A percentile compares a stretch with the other conserved stretches of the same genome.
Evolutionary conservation across 1,140 invertebrate species (phyloP).

Genomic region (Micrasema longulum): DNA sequence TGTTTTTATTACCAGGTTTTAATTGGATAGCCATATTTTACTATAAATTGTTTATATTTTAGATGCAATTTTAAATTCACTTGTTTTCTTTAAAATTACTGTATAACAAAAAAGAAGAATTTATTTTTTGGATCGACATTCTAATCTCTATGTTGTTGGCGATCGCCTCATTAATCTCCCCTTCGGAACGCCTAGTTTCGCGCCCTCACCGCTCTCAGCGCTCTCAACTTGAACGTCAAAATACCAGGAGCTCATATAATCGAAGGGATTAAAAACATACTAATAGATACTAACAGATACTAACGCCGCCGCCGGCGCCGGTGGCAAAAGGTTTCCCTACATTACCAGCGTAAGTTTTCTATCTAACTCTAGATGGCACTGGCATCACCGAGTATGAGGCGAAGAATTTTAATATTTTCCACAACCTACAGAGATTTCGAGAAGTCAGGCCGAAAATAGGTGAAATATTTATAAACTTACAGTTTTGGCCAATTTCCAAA

Average conservation of each 20-base stretch:
- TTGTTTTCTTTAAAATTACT: too few species aligned
- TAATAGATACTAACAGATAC: not conserved
- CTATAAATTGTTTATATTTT: too few species aligned
- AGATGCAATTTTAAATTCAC: too few species aligned
- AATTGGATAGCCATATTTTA: too few species aligned
- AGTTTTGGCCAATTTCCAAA: constrained; percentile 44
- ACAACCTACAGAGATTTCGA: constrained; percentile 39
- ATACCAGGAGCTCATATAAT: constrained; percentile 60
- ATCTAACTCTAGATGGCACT: constrained; percentile 24
- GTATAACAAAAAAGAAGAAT: too few species aligned
- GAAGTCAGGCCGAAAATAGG: constrained; percentile 42
- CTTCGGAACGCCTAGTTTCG: constrained; percentile 19
- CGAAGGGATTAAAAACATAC: constrained; percentile 13
- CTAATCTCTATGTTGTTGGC: too few species aligned
- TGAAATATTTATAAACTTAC: constrained; percentile 50
- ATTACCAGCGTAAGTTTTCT: not conserved
- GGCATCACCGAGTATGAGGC: not conserved
- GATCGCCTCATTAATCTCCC: constrained; percentile 22
- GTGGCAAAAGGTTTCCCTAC: not conserved
- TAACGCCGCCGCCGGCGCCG: constrained; percentile 22
- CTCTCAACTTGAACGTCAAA: constrained; percentile 59
- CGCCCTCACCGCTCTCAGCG: constrained; percentile 35
- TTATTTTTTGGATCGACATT: too few species aligned
- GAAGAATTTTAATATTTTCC: constrained; percentile 13
- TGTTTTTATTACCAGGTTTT: too few species aligned